phyloP scores from a whole-genome alignment of 2,797 vertebrate genomes.

The Gadopsis bispinosus region DNA sequence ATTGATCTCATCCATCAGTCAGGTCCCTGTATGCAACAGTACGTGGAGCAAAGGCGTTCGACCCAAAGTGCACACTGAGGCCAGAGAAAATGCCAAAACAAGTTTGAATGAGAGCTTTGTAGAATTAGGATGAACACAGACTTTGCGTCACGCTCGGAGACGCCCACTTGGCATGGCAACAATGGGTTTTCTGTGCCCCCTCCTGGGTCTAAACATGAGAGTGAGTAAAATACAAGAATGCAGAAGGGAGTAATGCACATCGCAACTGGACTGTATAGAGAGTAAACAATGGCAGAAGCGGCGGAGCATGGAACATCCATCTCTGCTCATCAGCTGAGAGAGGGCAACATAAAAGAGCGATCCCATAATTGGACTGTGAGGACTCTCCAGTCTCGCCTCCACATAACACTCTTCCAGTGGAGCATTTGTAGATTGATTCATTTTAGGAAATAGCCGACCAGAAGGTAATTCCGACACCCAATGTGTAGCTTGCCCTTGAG shows the following conservation, averaged over 20 bases:
- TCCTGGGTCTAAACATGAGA: conserved; percentile 54
- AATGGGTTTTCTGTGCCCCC: conserved; percentile 73
- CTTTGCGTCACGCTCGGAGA: conserved; percentile 52
- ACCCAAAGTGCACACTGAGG: conserved; percentile 53
- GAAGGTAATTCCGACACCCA: conserved; percentile 8
- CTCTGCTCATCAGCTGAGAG: conserved; percentile 56
- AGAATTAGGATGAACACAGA: conserved; percentile 69
- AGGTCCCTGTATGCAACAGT: background rate
- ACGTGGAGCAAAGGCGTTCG: conserved; percentile 10
- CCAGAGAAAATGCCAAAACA: conserved; percentile 62
- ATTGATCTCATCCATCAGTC: conserved; percentile 11
- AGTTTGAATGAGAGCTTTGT: conserved; percentile 77
- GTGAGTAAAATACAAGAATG: conserved; percentile 63
- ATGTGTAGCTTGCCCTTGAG: background rate
- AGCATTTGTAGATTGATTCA: conserved; percentile 32
- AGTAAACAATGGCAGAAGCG: conserved; percentile 68
- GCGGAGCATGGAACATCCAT: conserved; percentile 58
- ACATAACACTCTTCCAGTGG: conserved; percentile 21
- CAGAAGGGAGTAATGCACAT: conserved; percentile 43
- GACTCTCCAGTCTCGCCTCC: conserved; percentile 44
- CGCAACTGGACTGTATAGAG: conserved; percentile 34
- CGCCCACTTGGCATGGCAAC: conserved; percentile 78
- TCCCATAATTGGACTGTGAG: conserved; percentile 65
- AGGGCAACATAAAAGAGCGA: conserved; percentile 58
- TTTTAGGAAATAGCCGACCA: conserved; percentile 23